Percentiles rank a stretch among this genome's conserved stretches.
These are phyloP conservation scores for Molossus alvarezi DNA, from an alignment of 2,797 vertebrate genomes.

Conservation along the genomic window DNA sequence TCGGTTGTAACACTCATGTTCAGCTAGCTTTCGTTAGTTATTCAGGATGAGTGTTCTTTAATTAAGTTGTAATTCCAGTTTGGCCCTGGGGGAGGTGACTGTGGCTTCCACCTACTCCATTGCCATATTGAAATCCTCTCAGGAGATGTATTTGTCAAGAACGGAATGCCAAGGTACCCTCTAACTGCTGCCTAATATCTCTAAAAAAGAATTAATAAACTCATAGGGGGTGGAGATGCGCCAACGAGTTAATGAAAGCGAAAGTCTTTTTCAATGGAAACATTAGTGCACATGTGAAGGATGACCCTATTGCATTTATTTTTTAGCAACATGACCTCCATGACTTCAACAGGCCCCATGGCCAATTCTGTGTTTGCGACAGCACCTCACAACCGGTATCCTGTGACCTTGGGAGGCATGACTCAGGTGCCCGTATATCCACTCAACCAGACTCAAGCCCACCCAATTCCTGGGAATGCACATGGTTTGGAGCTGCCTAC, in stretches of 20 bases:
- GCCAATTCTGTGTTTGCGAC: background rate
- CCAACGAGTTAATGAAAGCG: background rate
- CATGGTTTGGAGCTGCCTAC: background rate
- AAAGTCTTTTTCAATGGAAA: background rate
- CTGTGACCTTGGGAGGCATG: background rate
- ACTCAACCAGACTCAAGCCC: slow-evolving; percentile 20
- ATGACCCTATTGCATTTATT: background rate
- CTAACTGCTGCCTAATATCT: background rate
- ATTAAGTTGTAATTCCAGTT: too few relatives aligned
- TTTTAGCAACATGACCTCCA: slow-evolving; percentile 15
- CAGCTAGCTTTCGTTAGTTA: too few relatives aligned
- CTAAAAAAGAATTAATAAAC: background rate
- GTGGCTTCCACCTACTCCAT: too few relatives aligned
- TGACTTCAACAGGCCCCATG: background rate
- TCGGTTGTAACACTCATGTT: too few relatives aligned
- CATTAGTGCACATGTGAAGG: background rate
- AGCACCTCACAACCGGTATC: background rate
- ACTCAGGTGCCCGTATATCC: background rate
- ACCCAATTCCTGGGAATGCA: background rate
- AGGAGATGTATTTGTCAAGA: background rate
- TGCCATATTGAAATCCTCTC: too few relatives aligned
- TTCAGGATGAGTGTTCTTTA: too few relatives aligned
- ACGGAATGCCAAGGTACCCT: background rate
- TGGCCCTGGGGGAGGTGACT: too few relatives aligned
- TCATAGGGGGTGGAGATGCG: background rate